These are phyloP conservation scores for Fragum whitleyi DNA, from an alignment of 2,888 invertebrate genomes.

Conservation along the genomic window DNA sequence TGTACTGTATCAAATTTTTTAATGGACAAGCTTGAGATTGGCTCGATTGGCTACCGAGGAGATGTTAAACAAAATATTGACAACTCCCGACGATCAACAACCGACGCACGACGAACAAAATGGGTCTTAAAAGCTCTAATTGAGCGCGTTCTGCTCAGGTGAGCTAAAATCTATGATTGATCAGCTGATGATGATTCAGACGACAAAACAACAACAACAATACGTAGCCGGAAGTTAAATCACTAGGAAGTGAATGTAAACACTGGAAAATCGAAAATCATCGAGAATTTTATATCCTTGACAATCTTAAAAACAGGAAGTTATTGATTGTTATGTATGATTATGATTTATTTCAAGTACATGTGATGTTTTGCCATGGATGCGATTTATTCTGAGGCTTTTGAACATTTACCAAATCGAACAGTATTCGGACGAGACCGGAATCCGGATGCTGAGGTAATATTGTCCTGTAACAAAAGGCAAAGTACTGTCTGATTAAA, in stretches of 20 bases:
- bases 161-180: too few relatives aligned
- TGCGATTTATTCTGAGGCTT: conserved; percentile 53
- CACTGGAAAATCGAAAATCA: conserved; percentile 16
- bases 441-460: conserved; percentile 50
- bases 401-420: conserved; percentile 41
- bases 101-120: too few relatives aligned
- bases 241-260: conserved; percentile 27
- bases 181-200: too few relatives aligned
- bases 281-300: not conserved
- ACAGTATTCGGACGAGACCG: conserved; percentile 29
- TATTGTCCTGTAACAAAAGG: not conserved
- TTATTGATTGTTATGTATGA: conserved; percentile 13
- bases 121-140: too few relatives aligned
- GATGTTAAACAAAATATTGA: too few relatives aligned
- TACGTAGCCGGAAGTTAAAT: not conserved
- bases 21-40: too few relatives aligned
- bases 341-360: conserved; percentile 16
- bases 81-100: too few relatives aligned
- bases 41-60: too few relatives aligned
- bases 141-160: too few relatives aligned
- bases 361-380: conserved; percentile 21
- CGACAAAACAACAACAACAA: conserved; percentile 8
- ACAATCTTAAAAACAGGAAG: conserved; percentile 33
- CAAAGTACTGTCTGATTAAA: too few relatives aligned
- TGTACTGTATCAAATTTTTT: too few relatives aligned